These are phyloP conservation scores for Manis crassicaudata DNA, from an alignment of 2,797 vertebrate genomes.

Conservation along the genomic window DNA sequence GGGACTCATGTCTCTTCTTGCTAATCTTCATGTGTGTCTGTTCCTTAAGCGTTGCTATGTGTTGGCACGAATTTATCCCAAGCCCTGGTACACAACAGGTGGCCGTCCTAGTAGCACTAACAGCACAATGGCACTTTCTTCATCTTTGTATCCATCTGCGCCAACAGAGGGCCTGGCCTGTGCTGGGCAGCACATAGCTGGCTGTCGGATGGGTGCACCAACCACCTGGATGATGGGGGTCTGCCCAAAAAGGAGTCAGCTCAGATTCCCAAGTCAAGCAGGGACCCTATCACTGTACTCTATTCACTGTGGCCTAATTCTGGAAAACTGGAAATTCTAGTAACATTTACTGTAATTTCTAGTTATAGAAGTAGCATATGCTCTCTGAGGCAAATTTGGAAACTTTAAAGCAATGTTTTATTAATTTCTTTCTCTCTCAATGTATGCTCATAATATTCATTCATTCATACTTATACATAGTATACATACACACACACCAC, in stretches of 20 bases:
- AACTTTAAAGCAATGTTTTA: conserved; percentile 25
- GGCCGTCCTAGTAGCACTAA: background rate
- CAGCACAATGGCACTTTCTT: background rate
- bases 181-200: background rate
- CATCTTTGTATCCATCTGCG: background rate
- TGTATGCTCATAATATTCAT: background rate
- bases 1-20: background rate
- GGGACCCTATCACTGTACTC: background rate
- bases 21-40: background rate
- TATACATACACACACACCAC: background rate
- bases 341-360: background rate
- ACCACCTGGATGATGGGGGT: background rate
- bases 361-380: background rate
- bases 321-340: background rate
- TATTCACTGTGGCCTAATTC: background rate
- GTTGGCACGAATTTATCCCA: background rate
- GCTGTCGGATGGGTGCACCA: background rate
- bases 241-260: background rate
- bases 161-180: background rate
- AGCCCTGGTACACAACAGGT: background rate
- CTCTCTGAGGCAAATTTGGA: conserved; percentile 21
- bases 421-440: conserved; percentile 31
- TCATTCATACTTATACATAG: background rate
- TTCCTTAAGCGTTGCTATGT: background rate
- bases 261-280: background rate